Evolutionary conservation across 2,113 vertebrate genomes (phyloP).

Genomic region (Erinaceus europaeus): DNA sequence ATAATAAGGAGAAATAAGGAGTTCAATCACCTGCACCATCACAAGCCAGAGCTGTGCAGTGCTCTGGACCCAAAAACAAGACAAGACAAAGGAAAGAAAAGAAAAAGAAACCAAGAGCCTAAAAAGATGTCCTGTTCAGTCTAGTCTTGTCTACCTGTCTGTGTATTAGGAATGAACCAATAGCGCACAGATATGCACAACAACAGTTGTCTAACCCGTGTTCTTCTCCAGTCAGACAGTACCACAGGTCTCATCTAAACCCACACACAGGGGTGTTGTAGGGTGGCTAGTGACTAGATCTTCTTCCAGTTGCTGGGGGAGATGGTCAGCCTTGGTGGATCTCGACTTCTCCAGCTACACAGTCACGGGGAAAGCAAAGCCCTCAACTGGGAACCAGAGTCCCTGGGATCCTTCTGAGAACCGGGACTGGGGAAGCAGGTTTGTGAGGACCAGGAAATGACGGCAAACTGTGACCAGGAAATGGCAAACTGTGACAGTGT

Average conservation of each 20-base stretch:
- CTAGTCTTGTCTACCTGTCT: too few relatives aligned
- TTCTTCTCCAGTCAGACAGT: not conserved
- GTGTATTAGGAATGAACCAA: not conserved
- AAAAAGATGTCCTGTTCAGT: too few relatives aligned
- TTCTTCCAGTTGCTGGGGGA: not conserved
- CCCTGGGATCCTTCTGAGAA: not conserved
- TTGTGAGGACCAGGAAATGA: too few relatives aligned
- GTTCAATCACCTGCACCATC: too few relatives aligned
- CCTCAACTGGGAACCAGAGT: too few relatives aligned
- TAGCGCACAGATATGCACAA: not conserved
- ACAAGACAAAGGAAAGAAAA: too few relatives aligned
- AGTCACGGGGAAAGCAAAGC: not conserved
- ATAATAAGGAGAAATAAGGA: too few relatives aligned
- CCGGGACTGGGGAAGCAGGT: not conserved
- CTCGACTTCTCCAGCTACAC: not conserved
- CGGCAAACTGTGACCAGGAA: not conserved
- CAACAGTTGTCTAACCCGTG: not conserved
- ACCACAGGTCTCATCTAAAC: too few relatives aligned
- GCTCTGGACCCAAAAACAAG: too few relatives aligned
- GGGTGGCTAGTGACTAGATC: not conserved
- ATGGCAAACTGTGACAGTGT: too few relatives aligned
- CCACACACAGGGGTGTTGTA: not conserved
- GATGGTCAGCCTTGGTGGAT: not conserved
- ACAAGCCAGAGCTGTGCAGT: too few relatives aligned
- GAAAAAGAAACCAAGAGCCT: constrained; percentile 1